Conservation (phyloP, 2,888 invertebrate species). For the Steinernema hermaphroditum region DNA sequence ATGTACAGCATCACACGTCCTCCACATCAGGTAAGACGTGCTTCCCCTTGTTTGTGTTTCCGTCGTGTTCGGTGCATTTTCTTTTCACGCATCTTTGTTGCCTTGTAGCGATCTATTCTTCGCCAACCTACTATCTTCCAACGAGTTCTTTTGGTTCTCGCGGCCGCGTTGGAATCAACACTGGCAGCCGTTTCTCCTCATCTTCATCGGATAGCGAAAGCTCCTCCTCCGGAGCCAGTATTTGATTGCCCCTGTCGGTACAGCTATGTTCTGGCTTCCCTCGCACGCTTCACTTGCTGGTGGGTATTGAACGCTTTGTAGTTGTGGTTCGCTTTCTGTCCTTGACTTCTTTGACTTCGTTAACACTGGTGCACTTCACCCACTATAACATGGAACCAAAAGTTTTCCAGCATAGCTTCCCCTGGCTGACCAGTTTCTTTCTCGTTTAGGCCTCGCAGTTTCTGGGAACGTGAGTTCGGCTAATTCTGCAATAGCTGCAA, state of each 20-base stretch:
- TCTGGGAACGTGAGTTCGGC: neutral
- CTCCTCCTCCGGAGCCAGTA: slow-evolving; percentile 21
- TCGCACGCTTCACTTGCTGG: slow-evolving; percentile 7
- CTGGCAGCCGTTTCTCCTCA: slow-evolving; percentile 9
- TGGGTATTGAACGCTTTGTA: neutral
- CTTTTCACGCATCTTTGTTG: slow-evolving; percentile 22
- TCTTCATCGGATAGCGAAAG: slow-evolving; percentile 12
- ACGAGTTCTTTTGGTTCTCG: neutral
- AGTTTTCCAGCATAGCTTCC: neutral
- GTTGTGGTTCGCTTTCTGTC: slow-evolving; percentile 15
- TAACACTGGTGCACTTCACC: neutral
- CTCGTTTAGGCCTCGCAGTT: slow-evolving; percentile 12
- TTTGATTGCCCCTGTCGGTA: neutral
- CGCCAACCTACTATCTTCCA: slow-evolving; percentile 11
- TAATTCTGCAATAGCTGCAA: neutral
- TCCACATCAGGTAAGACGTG: neutral
- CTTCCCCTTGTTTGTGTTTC: neutral
- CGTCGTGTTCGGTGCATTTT: neutral
- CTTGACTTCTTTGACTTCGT: neutral
- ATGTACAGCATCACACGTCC: slow-evolving; percentile 3
- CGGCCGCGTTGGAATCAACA: slow-evolving; percentile 19
- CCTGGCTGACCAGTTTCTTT: neutral
- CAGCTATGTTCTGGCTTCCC: neutral
- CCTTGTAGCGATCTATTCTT: slow-evolving; percentile 18
- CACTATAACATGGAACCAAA: neutral